phyloP scores from a whole-genome alignment of 2,113 vertebrate species.

The Microtus richardsoni region DNA sequence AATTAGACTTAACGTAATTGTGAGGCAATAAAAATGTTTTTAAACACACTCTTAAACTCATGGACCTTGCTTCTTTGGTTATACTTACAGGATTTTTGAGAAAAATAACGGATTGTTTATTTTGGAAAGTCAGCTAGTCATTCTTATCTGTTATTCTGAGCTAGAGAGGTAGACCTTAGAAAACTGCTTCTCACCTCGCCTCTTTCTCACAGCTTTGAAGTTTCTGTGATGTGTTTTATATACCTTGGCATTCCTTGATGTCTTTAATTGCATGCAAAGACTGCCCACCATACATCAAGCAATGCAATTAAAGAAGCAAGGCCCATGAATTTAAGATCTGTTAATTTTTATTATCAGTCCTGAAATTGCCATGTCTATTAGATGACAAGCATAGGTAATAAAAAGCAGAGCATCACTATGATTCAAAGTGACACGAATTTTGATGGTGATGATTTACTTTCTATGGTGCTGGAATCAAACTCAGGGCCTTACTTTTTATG shows the following conservation, averaged over 20 bases:
- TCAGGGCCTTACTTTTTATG: neutral
- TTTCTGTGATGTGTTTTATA: neutral
- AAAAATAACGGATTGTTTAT: constrained; percentile 45
- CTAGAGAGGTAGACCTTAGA: neutral
- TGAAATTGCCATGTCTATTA: neutral
- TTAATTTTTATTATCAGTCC: neutral
- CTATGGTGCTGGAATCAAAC: too few species aligned
- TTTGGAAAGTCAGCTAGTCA: constrained; percentile 34
- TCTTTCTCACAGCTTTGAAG: constrained; percentile 31
- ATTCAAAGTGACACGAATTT: neutral
- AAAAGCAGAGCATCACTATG: constrained; percentile 13
- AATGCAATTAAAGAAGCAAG: constrained; percentile 1
- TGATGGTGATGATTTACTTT: neutral
- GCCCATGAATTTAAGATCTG: neutral
- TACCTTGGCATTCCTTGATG: constrained; percentile 4
- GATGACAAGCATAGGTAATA: neutral
- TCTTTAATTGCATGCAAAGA: constrained; percentile 13
- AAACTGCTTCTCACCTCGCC: neutral
- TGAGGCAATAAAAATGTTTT: constrained; percentile 20
- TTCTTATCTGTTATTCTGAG: neutral
- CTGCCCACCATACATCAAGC: neutral
- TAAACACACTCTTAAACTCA: neutral
- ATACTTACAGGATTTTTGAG: neutral
- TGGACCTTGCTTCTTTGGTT: constrained; percentile 35
- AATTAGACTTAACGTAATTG: constrained; percentile 7